Evolutionary conservation across 2,888 invertebrate genomes (phyloP), one percentile per base, ranked within the genome.

Genomic region (Auanema freiburgensis): DNA sequence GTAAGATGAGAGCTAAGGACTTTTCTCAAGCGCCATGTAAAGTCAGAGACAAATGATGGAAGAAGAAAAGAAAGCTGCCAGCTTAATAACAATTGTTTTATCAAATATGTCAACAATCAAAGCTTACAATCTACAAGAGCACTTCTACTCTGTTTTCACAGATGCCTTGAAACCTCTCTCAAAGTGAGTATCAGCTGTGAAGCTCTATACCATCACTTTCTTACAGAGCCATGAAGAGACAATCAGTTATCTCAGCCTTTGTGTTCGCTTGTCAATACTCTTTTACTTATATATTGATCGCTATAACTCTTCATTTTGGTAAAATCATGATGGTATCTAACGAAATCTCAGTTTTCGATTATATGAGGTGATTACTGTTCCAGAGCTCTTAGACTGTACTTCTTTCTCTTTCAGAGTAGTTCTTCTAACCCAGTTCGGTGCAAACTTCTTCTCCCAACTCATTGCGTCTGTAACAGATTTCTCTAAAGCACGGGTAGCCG

Each of bases 71-170:
- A 79, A 79, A 62, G 79, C 81, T 1, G 81, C 80, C 12, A 77
- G 76, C 62, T 59, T 80, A 33, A 74, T 80, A 1, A 73, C 77
- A 0, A 72, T 81, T 6, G 79, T 81, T 6, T 70, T 81, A 2
- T 71, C 79, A 1, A 80, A 81, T 57, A 81, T 81, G 80, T 71
- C 74, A 44, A 81, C 81, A 0, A 81, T 81, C 71, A 81, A 81
- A 51, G 81, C 80, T 1, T 81, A 81, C 67, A 76, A 76, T 8
- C 69, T 81, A 23, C 81, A 81, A 51, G 69, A 69, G 0, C 81
- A 81, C 57, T 81, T 81, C 60, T 70, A 76, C 59, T 65, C 63
- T 42, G 75, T 81, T 1, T 81, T 81, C 66, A 67, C 68, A 59
- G 71, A 76, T 53, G 78, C 77, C 1, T 63, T 81, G 42, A 68